Evolutionary conservation across 2,888 invertebrate genomes (phyloP).

Genomic region (Hirudinaria manillensis): DNA sequence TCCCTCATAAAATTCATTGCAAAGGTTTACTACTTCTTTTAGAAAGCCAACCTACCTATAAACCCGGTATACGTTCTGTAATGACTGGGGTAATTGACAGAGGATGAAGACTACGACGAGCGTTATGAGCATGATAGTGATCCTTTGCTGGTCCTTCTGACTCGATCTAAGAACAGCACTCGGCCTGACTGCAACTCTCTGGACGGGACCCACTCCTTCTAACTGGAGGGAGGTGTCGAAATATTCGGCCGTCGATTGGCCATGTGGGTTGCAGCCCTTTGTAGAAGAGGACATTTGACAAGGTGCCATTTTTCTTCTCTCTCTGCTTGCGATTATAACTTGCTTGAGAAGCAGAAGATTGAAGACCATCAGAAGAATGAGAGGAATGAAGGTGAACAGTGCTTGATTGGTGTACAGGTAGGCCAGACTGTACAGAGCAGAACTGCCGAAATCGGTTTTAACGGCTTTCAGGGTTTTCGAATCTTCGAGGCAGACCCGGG

Average conservation of each 20-base stretch:
- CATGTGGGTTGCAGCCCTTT: no score
- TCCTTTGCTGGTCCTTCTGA: slow-evolving; percentile 56
- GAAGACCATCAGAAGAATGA: slow-evolving; percentile 66
- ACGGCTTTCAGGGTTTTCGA: background rate
- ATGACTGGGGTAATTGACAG: slow-evolving; percentile 68
- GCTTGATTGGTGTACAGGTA: slow-evolving; percentile 37
- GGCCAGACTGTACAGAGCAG: slow-evolving; percentile 22
- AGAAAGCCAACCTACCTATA: slow-evolving; percentile 37
- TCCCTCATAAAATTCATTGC: no score
- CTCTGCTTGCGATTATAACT: slow-evolving; percentile 52
- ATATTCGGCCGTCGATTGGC: background rate
- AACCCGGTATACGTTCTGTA: slow-evolving; percentile 56
- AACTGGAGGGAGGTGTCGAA: background rate
- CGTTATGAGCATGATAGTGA: slow-evolving; percentile 70
- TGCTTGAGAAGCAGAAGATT: slow-evolving; percentile 66
- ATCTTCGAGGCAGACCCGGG: background rate
- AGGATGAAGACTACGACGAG: slow-evolving; percentile 70
- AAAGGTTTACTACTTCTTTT: no score
- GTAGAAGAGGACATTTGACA: background rate
- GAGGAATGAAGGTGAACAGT: slow-evolving; percentile 64
- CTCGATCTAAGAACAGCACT: slow-evolving; percentile 25
- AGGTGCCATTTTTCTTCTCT: slow-evolving; percentile 57
- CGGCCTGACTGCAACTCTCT: background rate
- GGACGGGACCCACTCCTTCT: slow-evolving; percentile 26
- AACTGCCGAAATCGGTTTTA: slow-evolving; percentile 10